These are phyloP conservation scores for Drosophila elegans DNA, from an alignment of 1,140 invertebrate genomes.

Conservation along the genomic window DNA sequence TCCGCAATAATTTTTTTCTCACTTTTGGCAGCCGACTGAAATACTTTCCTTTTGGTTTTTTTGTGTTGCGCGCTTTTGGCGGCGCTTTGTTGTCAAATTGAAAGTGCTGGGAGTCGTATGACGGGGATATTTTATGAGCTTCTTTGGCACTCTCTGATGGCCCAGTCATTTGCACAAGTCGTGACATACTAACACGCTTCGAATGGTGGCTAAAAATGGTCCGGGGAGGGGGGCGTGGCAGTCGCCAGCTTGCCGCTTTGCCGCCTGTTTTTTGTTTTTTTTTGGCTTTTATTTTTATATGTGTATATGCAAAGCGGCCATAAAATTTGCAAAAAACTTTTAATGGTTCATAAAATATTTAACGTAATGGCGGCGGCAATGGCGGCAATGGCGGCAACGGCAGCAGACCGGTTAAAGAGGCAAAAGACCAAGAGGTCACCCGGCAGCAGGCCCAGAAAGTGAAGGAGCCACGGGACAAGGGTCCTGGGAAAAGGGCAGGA, in stretches of 20 bases:
- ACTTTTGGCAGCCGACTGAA: slow-evolving; percentile 52
- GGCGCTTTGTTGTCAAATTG: slow-evolving; percentile 67
- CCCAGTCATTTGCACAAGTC: slow-evolving; percentile 77
- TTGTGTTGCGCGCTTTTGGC: slow-evolving; percentile 13
- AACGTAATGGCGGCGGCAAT: slow-evolving; percentile 69
- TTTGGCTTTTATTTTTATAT: slow-evolving; percentile 44
- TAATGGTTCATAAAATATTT: slow-evolving; percentile 84
- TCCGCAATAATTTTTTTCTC: slow-evolving; percentile 57
- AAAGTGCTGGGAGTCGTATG: slow-evolving; percentile 39
- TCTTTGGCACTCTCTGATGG: slow-evolving; percentile 77
- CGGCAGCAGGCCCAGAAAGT: slow-evolving; percentile 10
- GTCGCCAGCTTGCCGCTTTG: slow-evolving; percentile 58
- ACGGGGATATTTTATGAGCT: slow-evolving; percentile 74
- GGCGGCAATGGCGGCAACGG: slow-evolving; percentile 1
- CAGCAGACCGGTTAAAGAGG: slow-evolving; percentile 71
- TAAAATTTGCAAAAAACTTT: slow-evolving; percentile 82
- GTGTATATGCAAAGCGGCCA: slow-evolving; percentile 79
- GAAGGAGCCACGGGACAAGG: slow-evolving; percentile 33
- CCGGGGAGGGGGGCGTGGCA: slow-evolving; percentile 2
- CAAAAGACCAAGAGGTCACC: slow-evolving; percentile 63
- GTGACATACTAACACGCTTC: slow-evolving; percentile 69
- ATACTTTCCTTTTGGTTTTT: slow-evolving; percentile 40
- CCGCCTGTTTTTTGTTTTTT: slow-evolving; percentile 7
- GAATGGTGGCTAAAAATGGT: slow-evolving; percentile 17
- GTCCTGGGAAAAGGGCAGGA: slow-evolving; percentile 2